phyloP scores from a whole-genome alignment of 2,797 vertebrate species.

The Pristis pectinata region DNA sequence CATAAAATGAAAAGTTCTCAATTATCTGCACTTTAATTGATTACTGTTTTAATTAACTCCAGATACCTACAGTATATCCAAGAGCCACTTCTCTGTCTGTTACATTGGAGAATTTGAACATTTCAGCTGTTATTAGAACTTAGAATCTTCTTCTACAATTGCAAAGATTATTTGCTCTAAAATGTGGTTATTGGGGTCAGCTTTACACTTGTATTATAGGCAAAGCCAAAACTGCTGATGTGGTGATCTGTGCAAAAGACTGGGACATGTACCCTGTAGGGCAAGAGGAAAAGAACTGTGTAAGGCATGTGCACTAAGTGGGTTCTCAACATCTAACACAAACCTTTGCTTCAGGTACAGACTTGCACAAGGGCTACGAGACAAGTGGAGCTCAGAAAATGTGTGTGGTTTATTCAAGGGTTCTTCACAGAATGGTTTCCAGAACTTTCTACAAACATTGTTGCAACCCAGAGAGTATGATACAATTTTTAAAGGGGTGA shows the following conservation, averaged over 20 bases:
- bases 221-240: not conserved
- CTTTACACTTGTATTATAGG: not conserved
- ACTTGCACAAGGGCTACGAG: too few relatives aligned
- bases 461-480: too few relatives aligned
- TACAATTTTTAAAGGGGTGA: too few relatives aligned
- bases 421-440: too few relatives aligned
- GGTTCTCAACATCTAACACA: too few relatives aligned
- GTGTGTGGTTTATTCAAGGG: too few relatives aligned
- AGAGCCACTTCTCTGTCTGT: not conserved
- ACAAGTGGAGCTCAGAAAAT: too few relatives aligned
- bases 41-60: slow-evolving; percentile 30
- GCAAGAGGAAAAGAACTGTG: not conserved
- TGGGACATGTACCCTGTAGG: not conserved
- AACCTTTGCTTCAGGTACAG: too few relatives aligned
- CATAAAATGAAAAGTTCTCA: slow-evolving; percentile 25
- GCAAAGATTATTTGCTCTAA: not conserved
- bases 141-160: not conserved
- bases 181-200: not conserved
- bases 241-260: too few relatives aligned
- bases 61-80: slow-evolving; percentile 28
- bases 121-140: not conserved
- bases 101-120: not conserved
- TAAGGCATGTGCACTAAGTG: too few relatives aligned
- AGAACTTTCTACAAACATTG: too few relatives aligned
- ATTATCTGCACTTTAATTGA: slow-evolving; percentile 34